phyloP scores from a whole-genome alignment of 1,140 invertebrate species.

The Macrostomum lignano region DNA sequence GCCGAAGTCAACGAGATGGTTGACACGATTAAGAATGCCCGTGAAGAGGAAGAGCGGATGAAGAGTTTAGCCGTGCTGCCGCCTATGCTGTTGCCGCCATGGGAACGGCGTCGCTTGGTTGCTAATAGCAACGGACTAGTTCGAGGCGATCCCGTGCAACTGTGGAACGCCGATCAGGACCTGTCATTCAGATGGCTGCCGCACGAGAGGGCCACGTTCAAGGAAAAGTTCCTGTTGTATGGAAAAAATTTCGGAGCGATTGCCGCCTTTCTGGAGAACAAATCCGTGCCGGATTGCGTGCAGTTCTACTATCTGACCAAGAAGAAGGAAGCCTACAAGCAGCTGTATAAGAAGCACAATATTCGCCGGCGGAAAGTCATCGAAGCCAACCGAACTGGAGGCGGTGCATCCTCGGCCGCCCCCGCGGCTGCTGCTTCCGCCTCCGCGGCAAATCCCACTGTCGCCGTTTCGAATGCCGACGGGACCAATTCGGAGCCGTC shows the following conservation, averaged over 20 bases:
- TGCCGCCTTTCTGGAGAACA: constrained; percentile 59
- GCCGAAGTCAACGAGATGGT: too few relatives aligned
- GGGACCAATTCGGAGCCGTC: too few relatives aligned
- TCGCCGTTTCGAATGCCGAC: too few relatives aligned
- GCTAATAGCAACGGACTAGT: constrained; percentile 58
- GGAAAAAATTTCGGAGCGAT: constrained; percentile 85
- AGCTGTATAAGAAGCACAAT: constrained; percentile 51
- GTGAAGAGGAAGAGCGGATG: constrained; percentile 97
- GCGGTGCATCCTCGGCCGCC: too few relatives aligned
- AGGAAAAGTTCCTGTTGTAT: constrained; percentile 79
- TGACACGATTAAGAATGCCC: too few relatives aligned
- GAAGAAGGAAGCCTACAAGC: constrained; percentile 82
- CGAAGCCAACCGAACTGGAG: too few relatives aligned
- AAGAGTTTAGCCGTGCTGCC: constrained; percentile 74
- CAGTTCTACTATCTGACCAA: constrained; percentile 89
- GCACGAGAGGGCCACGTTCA: constrained; percentile 41
- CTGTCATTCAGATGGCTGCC: constrained; percentile 59
- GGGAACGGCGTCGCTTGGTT: constrained; percentile 40
- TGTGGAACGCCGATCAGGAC: constrained; percentile 52
- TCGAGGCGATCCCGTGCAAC: constrained; percentile 52
- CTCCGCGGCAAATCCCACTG: too few relatives aligned
- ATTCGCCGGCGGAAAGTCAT: constrained; percentile 14
- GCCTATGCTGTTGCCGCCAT: constrained; percentile 45
- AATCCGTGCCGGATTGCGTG: constrained; percentile 64
- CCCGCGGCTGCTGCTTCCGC: too few relatives aligned